phyloP scores from a whole-genome alignment of 2,113 vertebrate species.

The Chascanopsetta lugubris region DNA sequence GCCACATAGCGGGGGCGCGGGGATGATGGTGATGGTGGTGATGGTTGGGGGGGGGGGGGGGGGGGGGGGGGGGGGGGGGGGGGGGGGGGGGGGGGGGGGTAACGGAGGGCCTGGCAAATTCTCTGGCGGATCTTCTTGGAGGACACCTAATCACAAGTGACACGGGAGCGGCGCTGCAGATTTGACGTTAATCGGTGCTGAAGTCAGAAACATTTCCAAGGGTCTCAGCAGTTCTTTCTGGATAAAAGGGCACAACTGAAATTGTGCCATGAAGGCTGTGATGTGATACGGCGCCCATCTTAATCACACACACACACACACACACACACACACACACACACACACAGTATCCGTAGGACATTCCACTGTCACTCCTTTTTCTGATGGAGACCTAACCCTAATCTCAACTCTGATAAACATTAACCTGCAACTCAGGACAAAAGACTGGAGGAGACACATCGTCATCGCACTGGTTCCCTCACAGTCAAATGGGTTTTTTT shows the following conservation, averaged over 20 bases:
- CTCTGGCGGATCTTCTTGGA: conserved; percentile 61
- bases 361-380: too few species aligned
- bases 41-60: conserved; percentile 5
- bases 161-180: conserved; percentile 62
- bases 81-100: conserved; percentile 19
- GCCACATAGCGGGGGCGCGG: conserved; percentile 1
- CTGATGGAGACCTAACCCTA: too few species aligned
- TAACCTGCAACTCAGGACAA: too few species aligned
- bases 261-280: conserved; percentile 19
- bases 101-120: conserved; percentile 37
- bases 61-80: neutral
- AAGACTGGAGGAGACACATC: too few species aligned
- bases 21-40: conserved; percentile 3
- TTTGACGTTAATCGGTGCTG: conserved; percentile 73
- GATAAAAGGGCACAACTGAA: conserved; percentile 44
- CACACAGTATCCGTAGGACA: too few species aligned
- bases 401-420: too few species aligned
- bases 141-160: conserved; percentile 77
- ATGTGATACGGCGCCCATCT: conserved; percentile 48
- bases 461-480: too few species aligned
- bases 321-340: too few species aligned
- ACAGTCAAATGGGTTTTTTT: too few species aligned
- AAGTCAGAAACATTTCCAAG: conserved; percentile 75
- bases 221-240: conserved; percentile 55
- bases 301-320: conserved; percentile 31